Evolutionary conservation across 2,797 vertebrate species (phyloP).

Genomic region (Phrynocephalus vlangalii): DNA sequence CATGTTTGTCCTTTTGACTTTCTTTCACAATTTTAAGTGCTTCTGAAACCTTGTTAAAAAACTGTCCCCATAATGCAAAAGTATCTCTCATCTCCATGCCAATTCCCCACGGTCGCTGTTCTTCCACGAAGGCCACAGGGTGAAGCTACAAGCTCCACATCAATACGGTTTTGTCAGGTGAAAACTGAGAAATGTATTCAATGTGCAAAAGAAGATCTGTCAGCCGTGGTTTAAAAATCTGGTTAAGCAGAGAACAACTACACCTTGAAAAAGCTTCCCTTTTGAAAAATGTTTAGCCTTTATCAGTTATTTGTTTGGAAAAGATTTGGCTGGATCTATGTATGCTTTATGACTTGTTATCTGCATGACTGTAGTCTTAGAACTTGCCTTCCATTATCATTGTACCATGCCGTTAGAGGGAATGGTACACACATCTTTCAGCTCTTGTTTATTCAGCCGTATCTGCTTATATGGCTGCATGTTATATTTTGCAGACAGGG

Average conservation of each 20-base stretch:
- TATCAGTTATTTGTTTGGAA: constrained; percentile 69
- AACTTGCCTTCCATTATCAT: constrained; percentile 70
- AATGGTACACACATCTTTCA: constrained; percentile 57
- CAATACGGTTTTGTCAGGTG: neutral
- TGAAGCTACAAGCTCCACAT: neutral
- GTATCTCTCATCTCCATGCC: neutral
- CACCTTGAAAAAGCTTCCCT: constrained; percentile 57
- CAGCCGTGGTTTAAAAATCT: constrained; percentile 41
- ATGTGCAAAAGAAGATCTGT: constrained; percentile 47
- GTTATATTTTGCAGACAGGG: constrained; percentile 37
- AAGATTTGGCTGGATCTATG: constrained; percentile 65
- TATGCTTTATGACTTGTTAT: constrained; percentile 72
- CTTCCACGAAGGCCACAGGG: neutral
- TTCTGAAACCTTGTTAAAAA: constrained; percentile 43
- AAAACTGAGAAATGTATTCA: neutral
- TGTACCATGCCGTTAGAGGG: constrained; percentile 43
- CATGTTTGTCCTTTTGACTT: constrained; percentile 55
- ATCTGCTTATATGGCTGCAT: constrained; percentile 50
- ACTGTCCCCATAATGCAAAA: constrained; percentile 22
- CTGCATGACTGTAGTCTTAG: constrained; percentile 61
- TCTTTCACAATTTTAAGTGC: neutral
- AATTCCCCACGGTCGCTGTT: constrained; percentile 28
- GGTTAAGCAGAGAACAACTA: constrained; percentile 54
- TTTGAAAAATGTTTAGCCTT: constrained; percentile 72
- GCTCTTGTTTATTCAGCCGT: constrained; percentile 66